phyloP scores from a whole-genome alignment of 2,888 invertebrate genomes.

The Lacanobia oleracea region DNA sequence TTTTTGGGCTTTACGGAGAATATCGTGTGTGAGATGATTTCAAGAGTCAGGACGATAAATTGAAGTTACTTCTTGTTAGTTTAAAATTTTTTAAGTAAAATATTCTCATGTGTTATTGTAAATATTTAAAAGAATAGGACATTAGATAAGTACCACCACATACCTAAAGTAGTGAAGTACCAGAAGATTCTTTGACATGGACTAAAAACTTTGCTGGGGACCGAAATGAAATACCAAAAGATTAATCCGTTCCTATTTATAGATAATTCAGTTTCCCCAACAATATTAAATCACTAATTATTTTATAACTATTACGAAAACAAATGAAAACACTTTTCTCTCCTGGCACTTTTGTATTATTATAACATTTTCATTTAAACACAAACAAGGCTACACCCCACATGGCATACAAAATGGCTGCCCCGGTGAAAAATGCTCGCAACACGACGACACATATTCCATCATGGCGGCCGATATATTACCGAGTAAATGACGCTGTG shows the following conservation, averaged over 20 bases:
- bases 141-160: no score
- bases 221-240: background rate
- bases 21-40: background rate
- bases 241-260: background rate
- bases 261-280: no score
- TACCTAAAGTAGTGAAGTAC: no score
- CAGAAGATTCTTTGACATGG: background rate
- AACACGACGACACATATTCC: slow-evolving; percentile 25
- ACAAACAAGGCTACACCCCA: background rate
- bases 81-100: background rate
- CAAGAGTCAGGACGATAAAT: background rate
- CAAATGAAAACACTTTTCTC: background rate
- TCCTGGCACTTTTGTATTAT: background rate
- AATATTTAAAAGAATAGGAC: no score
- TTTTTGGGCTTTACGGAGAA: slow-evolving; percentile 29
- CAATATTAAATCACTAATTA: no score
- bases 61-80: background rate
- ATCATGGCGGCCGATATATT: slow-evolving; percentile 39
- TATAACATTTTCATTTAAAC: background rate
- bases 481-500: slow-evolving; percentile 34
- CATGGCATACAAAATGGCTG: slow-evolving; percentile 26
- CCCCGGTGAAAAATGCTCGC: slow-evolving; percentile 36
- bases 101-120: background rate
- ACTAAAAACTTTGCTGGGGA: background rate
- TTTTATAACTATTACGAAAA: no score